phyloP scores from a whole-genome alignment of 2,113 vertebrate species.

The Aleadryas rufinucha region DNA sequence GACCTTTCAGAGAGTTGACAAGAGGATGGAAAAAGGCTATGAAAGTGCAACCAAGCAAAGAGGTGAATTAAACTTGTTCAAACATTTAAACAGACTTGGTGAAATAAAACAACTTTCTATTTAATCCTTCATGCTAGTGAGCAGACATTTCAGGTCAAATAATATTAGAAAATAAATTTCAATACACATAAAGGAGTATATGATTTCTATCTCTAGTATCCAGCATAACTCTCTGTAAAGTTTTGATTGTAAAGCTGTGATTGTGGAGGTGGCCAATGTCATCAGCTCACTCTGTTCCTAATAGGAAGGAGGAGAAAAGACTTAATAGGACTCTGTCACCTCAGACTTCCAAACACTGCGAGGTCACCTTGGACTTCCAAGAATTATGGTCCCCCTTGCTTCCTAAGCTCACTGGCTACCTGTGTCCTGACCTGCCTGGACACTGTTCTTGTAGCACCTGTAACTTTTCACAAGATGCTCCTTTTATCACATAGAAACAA shows the following conservation, averaged over 20 bases:
- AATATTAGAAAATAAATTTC: neutral
- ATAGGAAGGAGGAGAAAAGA: neutral
- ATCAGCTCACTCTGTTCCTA: neutral
- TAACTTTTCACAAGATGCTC: neutral
- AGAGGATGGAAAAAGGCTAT: neutral
- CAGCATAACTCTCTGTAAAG: neutral
- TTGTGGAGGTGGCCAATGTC: neutral
- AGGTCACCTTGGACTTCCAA: neutral
- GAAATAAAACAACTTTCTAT: neutral
- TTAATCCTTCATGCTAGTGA: neutral
- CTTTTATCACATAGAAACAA: neutral
- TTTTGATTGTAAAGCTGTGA: neutral
- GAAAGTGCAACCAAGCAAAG: neutral
- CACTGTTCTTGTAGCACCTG: neutral
- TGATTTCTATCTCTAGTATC: neutral
- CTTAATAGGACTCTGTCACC: neutral
- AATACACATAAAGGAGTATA: neutral
- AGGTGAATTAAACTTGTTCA: neutral
- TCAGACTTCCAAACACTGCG: neutral
- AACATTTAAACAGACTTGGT: neutral
- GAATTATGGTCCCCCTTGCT: neutral
- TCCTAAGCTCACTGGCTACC: neutral
- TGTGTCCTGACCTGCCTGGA: neutral
- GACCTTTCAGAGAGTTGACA: conserved; percentile 6
- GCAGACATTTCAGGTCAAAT: neutral